Base-by-base conservation (phyloP, 2,797 vertebrate species). In the Lithobates sylvaticus region DNA sequence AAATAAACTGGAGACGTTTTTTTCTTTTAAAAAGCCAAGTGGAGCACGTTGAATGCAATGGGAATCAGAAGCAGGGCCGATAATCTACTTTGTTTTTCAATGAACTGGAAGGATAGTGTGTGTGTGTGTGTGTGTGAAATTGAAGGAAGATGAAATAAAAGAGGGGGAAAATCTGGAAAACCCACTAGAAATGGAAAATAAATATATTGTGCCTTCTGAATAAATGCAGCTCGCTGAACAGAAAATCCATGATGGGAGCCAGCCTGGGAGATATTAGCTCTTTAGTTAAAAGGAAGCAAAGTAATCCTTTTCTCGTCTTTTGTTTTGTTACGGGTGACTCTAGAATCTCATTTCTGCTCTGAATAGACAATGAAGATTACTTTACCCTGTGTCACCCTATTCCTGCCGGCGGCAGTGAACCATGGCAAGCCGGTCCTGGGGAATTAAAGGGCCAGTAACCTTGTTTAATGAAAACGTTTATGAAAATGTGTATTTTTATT, bases 21-120 rank as follows among this genome's bases (percentile, higher is more conserved):
- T 54, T 54, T 54, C 15, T 54, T 54, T 54, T 54, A 50, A 32
- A 58, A 42, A 86, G 72, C 68, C 78, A 86, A 85, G 54, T 68
- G 61, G 65, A 32, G n/a, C 83, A 42, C 75, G 64, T 70, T 44
- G 10, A 76, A 77, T 77, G 74, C 79, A 50, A 77, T 73, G 68
- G 26, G 85, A 76, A 76, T 81, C 36, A 54, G 54, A 81, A 78
- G 39, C n/a, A 39, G 74, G 50, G 47, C 36, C 36, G 21, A 68
- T 86, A 83, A 86, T 78, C 67, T 77, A 67, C 68, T 83, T 83
- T 77, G 50, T 83, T 73, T 83, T 78, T 86, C 85, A 86, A 86
- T 86, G 85, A 86, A 83, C 74, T 86, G 84, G 78, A 86, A 86
- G 65, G 54, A 70, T 71, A 70, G 70, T 70, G 69, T 85, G 72